Evolutionary conservation across 2,113 vertebrate species (phyloP).

Genomic region (Leucoraja erinaceus): DNA sequence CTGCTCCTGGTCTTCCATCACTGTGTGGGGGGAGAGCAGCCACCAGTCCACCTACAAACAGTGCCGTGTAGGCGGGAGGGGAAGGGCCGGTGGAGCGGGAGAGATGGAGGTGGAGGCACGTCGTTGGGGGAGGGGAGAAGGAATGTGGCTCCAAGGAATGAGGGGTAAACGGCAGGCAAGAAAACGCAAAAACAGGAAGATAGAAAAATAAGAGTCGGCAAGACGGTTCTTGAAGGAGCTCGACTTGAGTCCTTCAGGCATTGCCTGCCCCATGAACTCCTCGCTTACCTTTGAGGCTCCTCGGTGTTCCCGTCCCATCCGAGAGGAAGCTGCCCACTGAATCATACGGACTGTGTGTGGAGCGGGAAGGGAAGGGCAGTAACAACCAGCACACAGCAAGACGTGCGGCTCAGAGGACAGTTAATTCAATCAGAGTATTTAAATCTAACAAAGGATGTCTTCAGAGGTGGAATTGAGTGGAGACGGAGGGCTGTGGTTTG

Average conservation of each 20-base stretch:
- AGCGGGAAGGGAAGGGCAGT: too few species aligned
- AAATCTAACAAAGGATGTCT: neutral
- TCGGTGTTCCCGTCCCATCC: neutral
- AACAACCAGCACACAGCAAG: neutral
- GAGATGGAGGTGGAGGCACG: neutral
- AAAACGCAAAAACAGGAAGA: neutral
- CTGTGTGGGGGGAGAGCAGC: neutral
- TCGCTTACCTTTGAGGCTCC: neutral
- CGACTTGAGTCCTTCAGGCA: neutral
- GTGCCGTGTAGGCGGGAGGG: neutral
- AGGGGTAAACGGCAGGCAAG: neutral
- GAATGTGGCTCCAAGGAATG: neutral
- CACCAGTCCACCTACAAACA: neutral
- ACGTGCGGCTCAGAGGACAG: neutral
- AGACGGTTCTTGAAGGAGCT: neutral
- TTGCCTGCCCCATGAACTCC: neutral
- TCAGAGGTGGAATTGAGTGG: too few species aligned
- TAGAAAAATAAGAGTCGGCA: neutral
- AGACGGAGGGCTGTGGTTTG: too few species aligned
- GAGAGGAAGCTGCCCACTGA: neutral
- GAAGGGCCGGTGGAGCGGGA: accelerated
- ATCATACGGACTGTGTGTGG: neutral
- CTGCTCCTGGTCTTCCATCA: neutral
- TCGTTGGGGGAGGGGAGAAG: neutral
- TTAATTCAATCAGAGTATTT: neutral